Conservation (phyloP, 1,140 invertebrate genomes). For the Nomia melanderi region DNA sequence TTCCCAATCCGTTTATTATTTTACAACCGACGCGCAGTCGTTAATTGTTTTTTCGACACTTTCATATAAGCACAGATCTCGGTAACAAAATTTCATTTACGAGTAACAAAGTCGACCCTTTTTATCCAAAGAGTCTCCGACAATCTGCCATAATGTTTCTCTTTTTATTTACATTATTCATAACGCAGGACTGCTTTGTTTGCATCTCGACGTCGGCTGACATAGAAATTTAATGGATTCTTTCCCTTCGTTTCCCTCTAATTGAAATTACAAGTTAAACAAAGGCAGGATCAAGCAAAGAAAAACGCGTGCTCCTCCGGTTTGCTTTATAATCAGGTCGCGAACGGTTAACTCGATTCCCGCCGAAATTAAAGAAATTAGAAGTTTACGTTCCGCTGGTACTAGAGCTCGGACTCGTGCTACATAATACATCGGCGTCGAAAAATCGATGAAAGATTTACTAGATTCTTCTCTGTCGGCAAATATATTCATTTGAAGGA, state of each 20-base stretch:
- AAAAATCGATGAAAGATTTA: neutral
- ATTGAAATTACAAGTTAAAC: slow-evolving; percentile 10
- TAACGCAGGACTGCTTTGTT: slow-evolving; percentile 37
- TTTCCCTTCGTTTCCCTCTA: neutral
- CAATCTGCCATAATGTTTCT: neutral
- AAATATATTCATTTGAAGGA: too few species aligned
- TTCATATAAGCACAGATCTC: too few species aligned
- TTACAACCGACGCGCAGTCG: too few species aligned
- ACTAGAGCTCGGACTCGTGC: neutral
- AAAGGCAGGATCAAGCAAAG: slow-evolving; percentile 6
- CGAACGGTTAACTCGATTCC: neutral
- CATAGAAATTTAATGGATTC: neutral
- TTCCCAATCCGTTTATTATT: too few species aligned
- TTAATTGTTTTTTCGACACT: too few species aligned
- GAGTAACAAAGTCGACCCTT: too few species aligned
- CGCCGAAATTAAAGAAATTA: slow-evolving; percentile 9
- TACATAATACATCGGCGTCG: neutral
- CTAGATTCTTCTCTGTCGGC: too few species aligned
- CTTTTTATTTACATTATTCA: slow-evolving; percentile 43
- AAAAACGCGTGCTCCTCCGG: neutral
- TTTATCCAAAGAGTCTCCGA: too few species aligned
- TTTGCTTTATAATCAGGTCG: neutral
- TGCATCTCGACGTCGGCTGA: slow-evolving; percentile 25
- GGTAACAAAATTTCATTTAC: too few species aligned
- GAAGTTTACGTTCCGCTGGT: neutral